phyloP scores from a whole-genome alignment of 2,888 invertebrate species.

The Pinctada fucata region DNA sequence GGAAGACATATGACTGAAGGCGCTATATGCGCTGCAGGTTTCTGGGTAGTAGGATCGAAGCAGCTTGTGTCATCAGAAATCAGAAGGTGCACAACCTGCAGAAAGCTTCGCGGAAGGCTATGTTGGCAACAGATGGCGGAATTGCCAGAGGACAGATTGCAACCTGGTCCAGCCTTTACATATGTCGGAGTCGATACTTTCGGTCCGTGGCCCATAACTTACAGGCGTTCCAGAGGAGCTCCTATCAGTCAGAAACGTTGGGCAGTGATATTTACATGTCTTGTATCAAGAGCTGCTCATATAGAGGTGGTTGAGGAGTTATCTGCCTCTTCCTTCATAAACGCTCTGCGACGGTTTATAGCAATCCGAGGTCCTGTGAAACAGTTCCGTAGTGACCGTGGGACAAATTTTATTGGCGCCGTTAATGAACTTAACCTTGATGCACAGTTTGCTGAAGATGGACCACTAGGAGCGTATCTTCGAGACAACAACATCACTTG shows the following conservation, averaged over 20 bases:
- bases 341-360: slow-evolving; percentile 16
- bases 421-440: neutral
- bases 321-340: slow-evolving; percentile 21
- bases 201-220: slow-evolving; percentile 21
- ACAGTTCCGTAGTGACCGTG: neutral
- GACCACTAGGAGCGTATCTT: slow-evolving; percentile 12
- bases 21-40: slow-evolving; percentile 23
- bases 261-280: slow-evolving; percentile 31
- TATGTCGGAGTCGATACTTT: slow-evolving; percentile 34
- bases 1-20: slow-evolving; percentile 33
- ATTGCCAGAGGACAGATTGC: slow-evolving; percentile 23
- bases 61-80: slow-evolving; percentile 7
- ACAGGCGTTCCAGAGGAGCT: slow-evolving; percentile 15
- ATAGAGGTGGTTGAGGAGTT: slow-evolving; percentile 25
- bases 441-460: neutral
- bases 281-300: slow-evolving; percentile 25
- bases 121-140: slow-evolving; percentile 23
- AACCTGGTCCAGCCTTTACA: slow-evolving; percentile 33
- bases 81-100: slow-evolving; percentile 14
- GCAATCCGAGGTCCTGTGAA: slow-evolving; percentile 9
- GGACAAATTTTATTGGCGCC: slow-evolving; percentile 18
- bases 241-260: slow-evolving; percentile 17
- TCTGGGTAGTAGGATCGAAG: slow-evolving; percentile 14
- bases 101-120: slow-evolving; percentile 7
- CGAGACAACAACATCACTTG: too few relatives aligned